These are phyloP conservation scores for Protaetia brevitarsis DNA, from an alignment of 1,140 invertebrate species.

Conservation along the genomic window DNA sequence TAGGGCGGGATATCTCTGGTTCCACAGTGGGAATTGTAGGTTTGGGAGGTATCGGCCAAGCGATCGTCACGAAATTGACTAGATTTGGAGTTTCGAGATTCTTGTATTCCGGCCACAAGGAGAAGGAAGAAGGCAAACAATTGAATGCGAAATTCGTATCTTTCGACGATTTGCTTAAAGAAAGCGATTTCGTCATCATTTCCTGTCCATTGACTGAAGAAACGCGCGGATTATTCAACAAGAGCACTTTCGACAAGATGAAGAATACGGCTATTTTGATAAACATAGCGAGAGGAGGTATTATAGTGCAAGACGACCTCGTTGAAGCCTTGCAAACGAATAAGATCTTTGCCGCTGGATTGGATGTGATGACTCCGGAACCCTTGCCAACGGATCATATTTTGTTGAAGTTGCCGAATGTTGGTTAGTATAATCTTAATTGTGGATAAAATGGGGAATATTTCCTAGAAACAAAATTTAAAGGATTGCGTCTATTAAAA, in stretches of 20 bases:
- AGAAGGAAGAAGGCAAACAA: slow-evolving; percentile 60
- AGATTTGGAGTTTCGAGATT: slow-evolving; percentile 68
- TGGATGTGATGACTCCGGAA: slow-evolving; percentile 93
- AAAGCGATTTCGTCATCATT: slow-evolving; percentile 81
- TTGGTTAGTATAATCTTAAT: slow-evolving; percentile 54
- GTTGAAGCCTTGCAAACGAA: slow-evolving; percentile 70
- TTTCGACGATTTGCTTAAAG: slow-evolving; percentile 64
- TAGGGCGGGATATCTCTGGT: slow-evolving; percentile 63
- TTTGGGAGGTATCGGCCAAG: slow-evolving; percentile 74
- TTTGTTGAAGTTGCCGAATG: slow-evolving; percentile 76
- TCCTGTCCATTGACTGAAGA: slow-evolving; percentile 69
- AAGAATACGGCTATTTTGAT: slow-evolving; percentile 81
- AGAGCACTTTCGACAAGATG: slow-evolving; percentile 74
- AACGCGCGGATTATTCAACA: slow-evolving; percentile 75
- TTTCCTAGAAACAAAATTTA: too few relatives aligned
- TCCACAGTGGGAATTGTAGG: slow-evolving; percentile 81
- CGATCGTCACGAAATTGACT: slow-evolving; percentile 64
- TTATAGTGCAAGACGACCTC: slow-evolving; percentile 78
- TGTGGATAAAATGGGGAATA: too few relatives aligned
- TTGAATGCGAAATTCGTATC: slow-evolving; percentile 67
- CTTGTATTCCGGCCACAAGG: slow-evolving; percentile 65
- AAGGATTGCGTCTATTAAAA: too few relatives aligned
- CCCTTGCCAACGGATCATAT: slow-evolving; percentile 81
- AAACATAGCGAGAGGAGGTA: slow-evolving; percentile 76
- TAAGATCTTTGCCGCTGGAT: slow-evolving; percentile 78